Conservation (phyloP, 1,140 invertebrate species). For the Drosophila leontia region DNA sequence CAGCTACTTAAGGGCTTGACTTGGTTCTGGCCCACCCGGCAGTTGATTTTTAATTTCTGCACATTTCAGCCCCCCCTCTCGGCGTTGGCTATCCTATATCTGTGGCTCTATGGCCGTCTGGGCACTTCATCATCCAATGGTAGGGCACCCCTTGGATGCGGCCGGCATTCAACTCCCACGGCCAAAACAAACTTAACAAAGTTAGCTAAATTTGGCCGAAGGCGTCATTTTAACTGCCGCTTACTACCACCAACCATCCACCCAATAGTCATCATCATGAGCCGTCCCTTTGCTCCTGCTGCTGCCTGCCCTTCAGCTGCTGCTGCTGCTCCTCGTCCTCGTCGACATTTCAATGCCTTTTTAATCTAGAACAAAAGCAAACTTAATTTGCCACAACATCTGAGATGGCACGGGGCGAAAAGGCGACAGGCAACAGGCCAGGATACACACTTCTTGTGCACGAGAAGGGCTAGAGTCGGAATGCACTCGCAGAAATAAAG, state of each 20-base stretch:
- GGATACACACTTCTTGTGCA: constrained; percentile 4
- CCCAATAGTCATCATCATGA: not conserved
- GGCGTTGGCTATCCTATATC: not conserved
- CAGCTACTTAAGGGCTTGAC: constrained; percentile 45
- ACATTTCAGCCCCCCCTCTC: not conserved
- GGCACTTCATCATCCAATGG: constrained; percentile 45
- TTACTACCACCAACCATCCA: constrained; percentile 25
- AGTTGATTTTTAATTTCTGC: constrained; percentile 54
- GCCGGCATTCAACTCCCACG: constrained; percentile 29
- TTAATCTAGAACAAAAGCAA: constrained; percentile 71
- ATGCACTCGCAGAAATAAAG: not conserved
- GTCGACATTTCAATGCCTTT: constrained; percentile 66
- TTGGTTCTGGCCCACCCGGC: constrained; percentile 21
- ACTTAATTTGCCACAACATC: constrained; percentile 70
- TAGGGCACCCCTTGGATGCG: constrained; percentile 21
- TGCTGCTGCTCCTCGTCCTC: not conserved
- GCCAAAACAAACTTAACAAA: constrained; percentile 60
- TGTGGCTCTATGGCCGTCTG: constrained; percentile 33
- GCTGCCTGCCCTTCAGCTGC: not conserved
- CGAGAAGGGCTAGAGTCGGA: not conserved
- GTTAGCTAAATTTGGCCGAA: constrained; percentile 61
- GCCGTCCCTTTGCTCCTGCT: not conserved
- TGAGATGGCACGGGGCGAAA: constrained; percentile 39
- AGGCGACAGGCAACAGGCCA: constrained; percentile 23
- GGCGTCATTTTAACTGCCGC: constrained; percentile 63